Conservation (phyloP, 1,140 invertebrate species). For the Macrotrachela quadricornifera region DNA sequence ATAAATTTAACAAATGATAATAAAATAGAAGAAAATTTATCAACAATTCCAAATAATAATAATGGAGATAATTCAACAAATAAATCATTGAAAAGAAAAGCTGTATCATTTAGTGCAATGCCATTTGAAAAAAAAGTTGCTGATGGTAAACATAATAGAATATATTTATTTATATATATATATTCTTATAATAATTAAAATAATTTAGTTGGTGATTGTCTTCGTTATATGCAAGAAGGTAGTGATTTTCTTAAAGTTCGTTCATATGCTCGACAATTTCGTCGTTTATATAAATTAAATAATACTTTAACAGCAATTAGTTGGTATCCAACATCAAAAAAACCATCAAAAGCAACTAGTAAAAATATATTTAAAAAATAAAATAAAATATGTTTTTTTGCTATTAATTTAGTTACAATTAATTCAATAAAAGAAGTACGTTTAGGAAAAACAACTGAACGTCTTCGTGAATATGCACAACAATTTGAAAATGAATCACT, state of each 20-base stretch:
- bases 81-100: constrained; percentile 11
- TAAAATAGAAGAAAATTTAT: no score
- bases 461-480: constrained; percentile 33
- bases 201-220: constrained; percentile 37
- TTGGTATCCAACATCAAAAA: constrained; percentile 43
- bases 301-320: constrained; percentile 38
- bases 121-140: constrained; percentile 30
- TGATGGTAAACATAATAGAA: constrained; percentile 24
- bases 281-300: constrained; percentile 37
- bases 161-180: neutral
- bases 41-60: no score
- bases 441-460: constrained; percentile 37
- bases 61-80: no score
- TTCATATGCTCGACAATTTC: constrained; percentile 40
- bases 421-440: constrained; percentile 39
- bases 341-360: constrained; percentile 41
- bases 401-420: constrained; percentile 33
- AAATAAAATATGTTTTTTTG: neutral
- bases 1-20: no score
- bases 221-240: constrained; percentile 40
- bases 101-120: constrained; percentile 26
- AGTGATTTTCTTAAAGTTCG: constrained; percentile 40
- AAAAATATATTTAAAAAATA: constrained; percentile 13
- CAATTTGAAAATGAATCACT: constrained; percentile 38
- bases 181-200: constrained; percentile 9